phyloP scores from a whole-genome alignment of 2,888 invertebrate species.

The Anticlea derivata region DNA sequence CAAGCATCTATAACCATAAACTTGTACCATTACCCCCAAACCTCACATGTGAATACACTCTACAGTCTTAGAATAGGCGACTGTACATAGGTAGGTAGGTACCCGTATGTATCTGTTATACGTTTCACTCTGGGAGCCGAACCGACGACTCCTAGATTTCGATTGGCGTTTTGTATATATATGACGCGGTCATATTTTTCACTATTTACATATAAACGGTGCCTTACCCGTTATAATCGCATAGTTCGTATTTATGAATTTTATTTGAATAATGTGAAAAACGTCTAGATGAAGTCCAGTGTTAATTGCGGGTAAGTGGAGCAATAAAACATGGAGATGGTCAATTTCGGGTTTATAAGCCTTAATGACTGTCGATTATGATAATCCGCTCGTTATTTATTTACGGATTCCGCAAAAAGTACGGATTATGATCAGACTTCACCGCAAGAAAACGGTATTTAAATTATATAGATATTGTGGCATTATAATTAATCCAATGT shows the following conservation, averaged over 20 bases:
- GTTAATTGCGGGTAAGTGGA: slow-evolving; percentile 30
- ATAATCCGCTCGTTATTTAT: slow-evolving; percentile 21
- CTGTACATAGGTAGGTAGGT: too few relatives aligned
- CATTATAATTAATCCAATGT: neutral
- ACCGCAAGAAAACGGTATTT: slow-evolving; percentile 19
- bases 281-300: slow-evolving; percentile 28
- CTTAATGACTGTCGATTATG: slow-evolving; percentile 28
- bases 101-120: too few relatives aligned
- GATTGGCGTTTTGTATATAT: neutral
- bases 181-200: neutral
- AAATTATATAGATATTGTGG: neutral
- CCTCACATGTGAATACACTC: too few relatives aligned
- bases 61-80: too few relatives aligned
- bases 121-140: neutral
- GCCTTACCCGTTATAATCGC: slow-evolving; percentile 34
- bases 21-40: too few relatives aligned
- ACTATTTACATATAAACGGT: slow-evolving; percentile 30
- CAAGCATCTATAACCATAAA: too few relatives aligned
- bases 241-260: slow-evolving; percentile 35
- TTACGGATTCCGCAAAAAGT: slow-evolving; percentile 16
- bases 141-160: slow-evolving; percentile 3
- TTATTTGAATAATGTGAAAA: slow-evolving; percentile 34
- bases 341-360: slow-evolving; percentile 22
- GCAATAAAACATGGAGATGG: slow-evolving; percentile 28
- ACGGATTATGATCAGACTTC: slow-evolving; percentile 7